A percentile compares a stretch with the other conserved stretches of the same genome.
phyloP scores from a whole-genome alignment of 1,140 invertebrate genomes.

The Bombus fervidus region DNA sequence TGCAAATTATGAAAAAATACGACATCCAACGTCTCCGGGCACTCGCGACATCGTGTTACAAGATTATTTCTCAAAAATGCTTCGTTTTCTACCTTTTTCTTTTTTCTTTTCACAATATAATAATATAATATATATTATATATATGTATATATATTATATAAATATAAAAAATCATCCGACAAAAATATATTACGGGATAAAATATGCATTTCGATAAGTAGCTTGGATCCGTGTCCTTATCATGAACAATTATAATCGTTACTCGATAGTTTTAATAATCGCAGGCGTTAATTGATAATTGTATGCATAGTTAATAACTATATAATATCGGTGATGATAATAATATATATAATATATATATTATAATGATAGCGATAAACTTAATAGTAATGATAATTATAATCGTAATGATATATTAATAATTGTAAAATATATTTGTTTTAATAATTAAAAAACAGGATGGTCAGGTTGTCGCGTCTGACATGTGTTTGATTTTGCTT shows the following conservation, averaged over 20 bases:
- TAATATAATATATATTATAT: constrained; percentile 41
- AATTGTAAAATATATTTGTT: constrained; percentile 26
- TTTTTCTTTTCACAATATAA: constrained; percentile 39
- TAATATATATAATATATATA: constrained; percentile 34
- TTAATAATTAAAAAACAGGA: constrained; percentile 57
- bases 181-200: constrained; percentile 69
- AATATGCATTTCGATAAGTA: constrained; percentile 60
- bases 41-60: constrained; percentile 40
- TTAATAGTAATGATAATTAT: constrained; percentile 62
- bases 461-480: constrained; percentile 57
- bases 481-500: constrained; percentile 63
- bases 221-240: constrained; percentile 40
- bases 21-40: constrained; percentile 44
- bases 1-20: constrained; percentile 31
- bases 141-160: constrained; percentile 50
- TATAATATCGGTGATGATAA: constrained; percentile 49
- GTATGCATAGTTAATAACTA: constrained; percentile 41
- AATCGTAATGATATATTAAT: constrained; percentile 44
- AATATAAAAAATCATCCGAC: constrained; percentile 71
- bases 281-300: constrained; percentile 53
- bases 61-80: constrained; percentile 44
- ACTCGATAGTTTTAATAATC: constrained; percentile 49
- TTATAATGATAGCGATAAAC: constrained; percentile 57
- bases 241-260: constrained; percentile 51
- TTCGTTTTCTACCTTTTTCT: not conserved